Percentiles rank a stretch among this genome's conserved stretches.
These are phyloP conservation scores for Fukomys damarensis DNA, from an alignment of 2,113 vertebrate genomes.

Conservation along the genomic window DNA sequence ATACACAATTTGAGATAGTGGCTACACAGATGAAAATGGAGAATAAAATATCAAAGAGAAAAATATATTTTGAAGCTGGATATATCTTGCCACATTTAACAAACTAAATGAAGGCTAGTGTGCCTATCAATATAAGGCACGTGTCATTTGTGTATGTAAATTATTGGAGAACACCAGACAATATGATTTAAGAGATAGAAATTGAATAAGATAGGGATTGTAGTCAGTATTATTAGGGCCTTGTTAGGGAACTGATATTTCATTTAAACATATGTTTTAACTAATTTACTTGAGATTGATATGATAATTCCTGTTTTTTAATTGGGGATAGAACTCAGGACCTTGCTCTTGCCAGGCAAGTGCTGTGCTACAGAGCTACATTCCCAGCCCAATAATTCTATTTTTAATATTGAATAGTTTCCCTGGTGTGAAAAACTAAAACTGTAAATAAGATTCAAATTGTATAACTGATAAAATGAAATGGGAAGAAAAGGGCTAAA, in stretches of 20 bases:
- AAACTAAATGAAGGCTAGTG: not conserved
- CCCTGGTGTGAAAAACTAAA: no score
- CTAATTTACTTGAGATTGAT: not conserved
- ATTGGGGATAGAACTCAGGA: no score
- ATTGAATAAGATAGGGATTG: not conserved
- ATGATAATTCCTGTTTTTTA: not conserved
- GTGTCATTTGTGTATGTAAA: not conserved
- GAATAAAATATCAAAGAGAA: not conserved
- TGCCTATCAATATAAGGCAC: not conserved
- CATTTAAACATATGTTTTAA: not conserved
- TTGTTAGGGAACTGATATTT: slow-evolving; percentile 6
- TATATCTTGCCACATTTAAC: not conserved
- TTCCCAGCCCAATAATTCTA: no score
- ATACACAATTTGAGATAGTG: not conserved
- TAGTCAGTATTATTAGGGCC: not conserved
- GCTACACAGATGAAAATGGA: not conserved
- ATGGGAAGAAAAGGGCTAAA: no score
- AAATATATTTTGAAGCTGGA: not conserved
- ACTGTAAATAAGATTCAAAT: no score
- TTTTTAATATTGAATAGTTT: no score
- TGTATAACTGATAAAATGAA: no score
- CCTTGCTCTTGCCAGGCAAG: no score
- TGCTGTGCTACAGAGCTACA: no score
- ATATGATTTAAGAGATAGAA: not conserved
- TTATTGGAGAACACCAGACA: not conserved